phyloP scores from a whole-genome alignment of 2,888 invertebrate genomes.

The Hanleya hanleyi region DNA sequence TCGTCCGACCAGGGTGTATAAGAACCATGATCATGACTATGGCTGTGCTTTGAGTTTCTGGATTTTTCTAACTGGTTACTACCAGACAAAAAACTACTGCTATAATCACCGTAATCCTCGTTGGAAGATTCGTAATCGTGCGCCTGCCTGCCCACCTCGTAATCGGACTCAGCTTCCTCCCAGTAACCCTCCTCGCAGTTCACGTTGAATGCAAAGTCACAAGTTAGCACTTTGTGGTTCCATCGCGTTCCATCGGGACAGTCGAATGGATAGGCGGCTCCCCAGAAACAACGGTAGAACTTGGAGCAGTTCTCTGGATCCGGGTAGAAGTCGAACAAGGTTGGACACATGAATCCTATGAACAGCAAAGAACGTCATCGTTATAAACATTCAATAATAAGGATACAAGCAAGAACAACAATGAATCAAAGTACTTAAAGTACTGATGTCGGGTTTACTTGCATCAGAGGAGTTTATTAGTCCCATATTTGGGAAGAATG shows the following conservation, averaged over 20 bases:
- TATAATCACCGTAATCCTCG: too few species aligned
- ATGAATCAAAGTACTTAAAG: too few species aligned
- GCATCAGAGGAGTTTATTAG: too few species aligned
- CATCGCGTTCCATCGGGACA: slow-evolving; percentile 55
- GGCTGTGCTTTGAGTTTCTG: too few species aligned
- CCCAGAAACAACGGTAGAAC: slow-evolving; percentile 59
- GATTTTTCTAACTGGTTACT: neutral
- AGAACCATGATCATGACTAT: too few species aligned
- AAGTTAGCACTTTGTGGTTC: slow-evolving; percentile 52
- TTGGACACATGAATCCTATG: slow-evolving; percentile 27
- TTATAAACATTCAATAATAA: too few species aligned
- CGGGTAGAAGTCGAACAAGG: slow-evolving; percentile 48
- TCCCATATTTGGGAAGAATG: too few species aligned
- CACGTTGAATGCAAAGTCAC: slow-evolving; percentile 47
- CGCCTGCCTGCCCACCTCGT: neutral
- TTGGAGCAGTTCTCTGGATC: slow-evolving; percentile 52
- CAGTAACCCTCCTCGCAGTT: slow-evolving; percentile 20
- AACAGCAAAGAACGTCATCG: too few species aligned
- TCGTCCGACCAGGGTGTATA: too few species aligned
- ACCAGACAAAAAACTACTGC: neutral
- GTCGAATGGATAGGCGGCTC: slow-evolving; percentile 46
- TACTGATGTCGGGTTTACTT: too few species aligned
- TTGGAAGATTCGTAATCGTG: too few species aligned
- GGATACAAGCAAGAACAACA: too few species aligned
- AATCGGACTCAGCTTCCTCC: neutral